Evolutionary conservation across 2,113 vertebrate species (phyloP).

Genomic region (Amblyopsis rosae): DNA sequence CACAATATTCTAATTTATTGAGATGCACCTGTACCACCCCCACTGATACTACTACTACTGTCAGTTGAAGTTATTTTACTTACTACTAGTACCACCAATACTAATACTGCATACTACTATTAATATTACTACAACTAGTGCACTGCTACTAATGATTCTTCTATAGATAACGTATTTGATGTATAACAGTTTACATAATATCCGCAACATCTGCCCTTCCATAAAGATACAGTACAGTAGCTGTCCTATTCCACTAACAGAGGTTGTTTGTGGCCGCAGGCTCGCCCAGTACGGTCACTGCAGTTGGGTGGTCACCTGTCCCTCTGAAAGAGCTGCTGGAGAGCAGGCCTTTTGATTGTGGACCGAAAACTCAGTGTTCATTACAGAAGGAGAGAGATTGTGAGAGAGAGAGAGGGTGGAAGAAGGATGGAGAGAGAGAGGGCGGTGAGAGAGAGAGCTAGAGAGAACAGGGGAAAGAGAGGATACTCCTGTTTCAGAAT

Average conservation of each 20-base stretch:
- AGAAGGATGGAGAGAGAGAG: constrained; percentile 4
- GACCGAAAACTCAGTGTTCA: constrained; percentile 57
- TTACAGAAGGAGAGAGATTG: constrained; percentile 48
- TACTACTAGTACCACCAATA: not conserved
- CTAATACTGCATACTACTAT: not conserved
- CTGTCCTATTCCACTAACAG: constrained; percentile 56
- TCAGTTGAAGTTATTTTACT: no score
- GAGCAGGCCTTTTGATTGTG: constrained; percentile 58
- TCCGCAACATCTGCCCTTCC: constrained; percentile 65
- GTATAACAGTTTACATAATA: constrained; percentile 69
- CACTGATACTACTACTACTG: no score
- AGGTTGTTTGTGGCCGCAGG: constrained; percentile 65
- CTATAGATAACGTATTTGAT: constrained; percentile 26
- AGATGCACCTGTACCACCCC: no score
- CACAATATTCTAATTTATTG: no score
- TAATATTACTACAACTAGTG: not conserved
- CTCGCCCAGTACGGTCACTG: constrained; percentile 39
- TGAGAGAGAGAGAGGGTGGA: constrained; percentile 13
- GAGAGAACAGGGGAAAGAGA: not conserved
- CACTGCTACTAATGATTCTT: not conserved
- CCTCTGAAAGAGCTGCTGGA: constrained; percentile 59
- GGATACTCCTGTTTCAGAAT: constrained; percentile 1
- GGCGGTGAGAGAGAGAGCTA: not conserved
- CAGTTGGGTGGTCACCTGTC: constrained; percentile 57
- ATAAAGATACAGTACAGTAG: constrained; percentile 47